These are phyloP conservation scores for Myiopsitta monachus DNA, from an alignment of 2,113 vertebrate genomes.

Conservation along the genomic window DNA sequence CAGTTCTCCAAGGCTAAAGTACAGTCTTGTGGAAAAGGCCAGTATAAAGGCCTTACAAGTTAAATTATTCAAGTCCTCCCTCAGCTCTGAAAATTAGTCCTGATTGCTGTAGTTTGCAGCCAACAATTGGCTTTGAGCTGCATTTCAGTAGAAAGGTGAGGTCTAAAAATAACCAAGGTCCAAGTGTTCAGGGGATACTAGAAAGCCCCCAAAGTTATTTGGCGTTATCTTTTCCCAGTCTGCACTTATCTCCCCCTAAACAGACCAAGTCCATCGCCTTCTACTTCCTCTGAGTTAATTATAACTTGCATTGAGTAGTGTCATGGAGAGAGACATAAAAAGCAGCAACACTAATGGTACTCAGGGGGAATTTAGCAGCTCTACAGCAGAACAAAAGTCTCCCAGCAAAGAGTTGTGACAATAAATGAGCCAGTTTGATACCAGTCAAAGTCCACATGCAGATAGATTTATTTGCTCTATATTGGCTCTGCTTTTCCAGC, in stretches of 20 bases:
- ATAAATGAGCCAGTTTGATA: constrained; percentile 71
- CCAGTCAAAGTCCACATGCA: constrained; percentile 62
- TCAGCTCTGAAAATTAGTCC: not conserved
- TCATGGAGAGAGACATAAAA: constrained; percentile 72
- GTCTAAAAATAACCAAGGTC: not conserved
- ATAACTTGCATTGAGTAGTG: constrained; percentile 70
- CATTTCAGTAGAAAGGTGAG: not conserved
- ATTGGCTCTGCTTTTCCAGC: constrained; percentile 34
- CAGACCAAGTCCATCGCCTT: constrained; percentile 45
- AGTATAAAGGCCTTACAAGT: constrained; percentile 16
- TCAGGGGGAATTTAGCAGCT: constrained; percentile 69
- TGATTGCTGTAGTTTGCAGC: not conserved
- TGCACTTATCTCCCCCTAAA: not conserved
- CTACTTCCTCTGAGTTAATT: constrained; percentile 70
- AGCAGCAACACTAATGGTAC: constrained; percentile 68
- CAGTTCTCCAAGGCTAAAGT: not conserved
- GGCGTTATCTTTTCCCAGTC: not conserved
- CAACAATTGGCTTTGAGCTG: not conserved
- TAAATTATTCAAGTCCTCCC: not conserved
- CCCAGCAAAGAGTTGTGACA: constrained; percentile 67
- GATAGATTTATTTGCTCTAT: constrained; percentile 57
- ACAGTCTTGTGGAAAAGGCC: constrained; percentile 1
- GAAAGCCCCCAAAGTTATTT: constrained; percentile 22
- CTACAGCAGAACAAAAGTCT: constrained; percentile 70
- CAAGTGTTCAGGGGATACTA: not conserved